phyloP scores from a whole-genome alignment of 2,113 vertebrate species.

The Sphaerodactylus townsendi region DNA sequence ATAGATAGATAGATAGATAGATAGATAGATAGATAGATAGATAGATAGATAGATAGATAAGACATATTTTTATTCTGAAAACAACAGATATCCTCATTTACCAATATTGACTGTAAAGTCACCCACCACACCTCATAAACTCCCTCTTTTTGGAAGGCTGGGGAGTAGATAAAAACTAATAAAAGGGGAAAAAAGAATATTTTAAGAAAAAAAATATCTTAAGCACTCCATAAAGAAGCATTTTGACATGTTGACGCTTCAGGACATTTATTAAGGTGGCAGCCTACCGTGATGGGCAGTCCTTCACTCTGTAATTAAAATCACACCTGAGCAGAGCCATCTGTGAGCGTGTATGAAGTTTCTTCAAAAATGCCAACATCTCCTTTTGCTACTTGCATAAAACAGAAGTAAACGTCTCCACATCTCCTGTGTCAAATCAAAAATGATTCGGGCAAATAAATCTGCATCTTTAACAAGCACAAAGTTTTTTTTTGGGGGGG shows the following conservation, averaged over 20 bases:
- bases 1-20: too few species aligned
- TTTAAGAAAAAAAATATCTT: not conserved
- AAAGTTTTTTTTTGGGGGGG: not conserved
- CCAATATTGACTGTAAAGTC: slow-evolving; percentile 34
- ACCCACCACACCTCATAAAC: slow-evolving; percentile 41
- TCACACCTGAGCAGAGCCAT: slow-evolving; percentile 78
- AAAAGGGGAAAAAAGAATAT: not conserved
- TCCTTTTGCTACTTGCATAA: slow-evolving; percentile 58
- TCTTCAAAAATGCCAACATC: slow-evolving; percentile 67
- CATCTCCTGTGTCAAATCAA: slow-evolving; percentile 20
- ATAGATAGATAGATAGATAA: not conserved
- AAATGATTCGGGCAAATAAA: slow-evolving; percentile 37
- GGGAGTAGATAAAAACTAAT: not conserved
- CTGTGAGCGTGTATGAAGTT: slow-evolving; percentile 72
- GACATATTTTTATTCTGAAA: not conserved
- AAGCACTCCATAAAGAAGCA: slow-evolving; percentile 63
- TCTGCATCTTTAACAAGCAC: slow-evolving; percentile 12
- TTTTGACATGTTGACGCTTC: slow-evolving; percentile 68
- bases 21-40: too few species aligned
- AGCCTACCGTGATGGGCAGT: slow-evolving; percentile 74
- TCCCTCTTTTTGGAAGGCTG: slow-evolving; percentile 38
- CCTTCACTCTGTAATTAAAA: slow-evolving; percentile 80
- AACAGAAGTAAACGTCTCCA: slow-evolving; percentile 56
- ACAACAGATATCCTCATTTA: slow-evolving; percentile 9
- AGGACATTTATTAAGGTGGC: slow-evolving; percentile 76